These are phyloP conservation scores for Orchesella flavescens DNA, from an alignment of 2,888 invertebrate genomes.

Conservation along the genomic window DNA sequence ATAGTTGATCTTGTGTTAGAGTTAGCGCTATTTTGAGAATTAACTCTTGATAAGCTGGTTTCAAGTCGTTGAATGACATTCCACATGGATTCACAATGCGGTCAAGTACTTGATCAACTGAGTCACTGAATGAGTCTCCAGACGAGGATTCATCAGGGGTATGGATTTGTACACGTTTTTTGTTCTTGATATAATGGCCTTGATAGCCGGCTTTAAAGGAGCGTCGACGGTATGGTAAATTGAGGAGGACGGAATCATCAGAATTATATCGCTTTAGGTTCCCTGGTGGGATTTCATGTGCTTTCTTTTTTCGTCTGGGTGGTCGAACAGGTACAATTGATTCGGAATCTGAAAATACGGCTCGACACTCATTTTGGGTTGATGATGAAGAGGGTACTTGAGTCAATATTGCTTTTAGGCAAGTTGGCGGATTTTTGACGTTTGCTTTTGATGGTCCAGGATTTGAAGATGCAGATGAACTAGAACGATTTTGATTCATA, in stretches of 20 bases:
- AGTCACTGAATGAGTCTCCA: constrained; percentile 64
- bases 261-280: constrained; percentile 73
- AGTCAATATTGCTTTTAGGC: constrained; percentile 18
- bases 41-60: constrained; percentile 93
- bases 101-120: constrained; percentile 77
- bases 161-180: constrained; percentile 71
- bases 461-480: constrained; percentile 69
- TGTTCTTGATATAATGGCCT: constrained; percentile 63
- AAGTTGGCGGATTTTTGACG: not conserved
- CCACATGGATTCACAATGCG: constrained; percentile 93
- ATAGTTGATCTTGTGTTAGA: constrained; percentile 92
- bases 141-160: constrained; percentile 70
- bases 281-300: constrained; percentile 76
- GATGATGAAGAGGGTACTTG: constrained; percentile 48
- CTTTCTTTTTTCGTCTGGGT: constrained; percentile 82
- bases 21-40: constrained; percentile 89
- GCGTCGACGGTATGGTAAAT: constrained; percentile 67
- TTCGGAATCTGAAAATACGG: constrained; percentile 71
- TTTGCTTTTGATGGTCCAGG: constrained; percentile 25
- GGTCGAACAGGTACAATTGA: constrained; percentile 80
- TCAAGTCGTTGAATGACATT: constrained; percentile 91
- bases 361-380: constrained; percentile 61
- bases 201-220: constrained; percentile 64
- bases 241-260: constrained; percentile 70
- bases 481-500: constrained; percentile 68